Evolutionary conservation across 2,888 invertebrate genomes (phyloP).

Genomic region (Cephus nigrinus): DNA sequence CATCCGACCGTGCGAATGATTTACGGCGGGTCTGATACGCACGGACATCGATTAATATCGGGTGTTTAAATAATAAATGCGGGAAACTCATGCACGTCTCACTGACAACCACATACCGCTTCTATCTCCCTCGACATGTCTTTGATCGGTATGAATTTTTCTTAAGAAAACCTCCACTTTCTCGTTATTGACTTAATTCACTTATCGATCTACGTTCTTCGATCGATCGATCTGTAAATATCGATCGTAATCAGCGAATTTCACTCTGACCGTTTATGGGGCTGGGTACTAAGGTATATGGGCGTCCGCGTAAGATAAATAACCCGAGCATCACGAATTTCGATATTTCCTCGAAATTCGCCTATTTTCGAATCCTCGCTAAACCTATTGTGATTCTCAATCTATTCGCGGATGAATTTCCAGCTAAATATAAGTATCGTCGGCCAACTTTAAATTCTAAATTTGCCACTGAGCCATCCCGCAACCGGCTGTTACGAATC

Average conservation of each 20-base stretch:
- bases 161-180: neutral
- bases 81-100: neutral
- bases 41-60: conserved; percentile 33
- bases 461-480: neutral
- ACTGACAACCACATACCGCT: neutral
- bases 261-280: neutral
- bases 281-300: neutral
- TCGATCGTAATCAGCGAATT: neutral
- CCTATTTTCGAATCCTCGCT: neutral
- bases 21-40: conserved; percentile 27
- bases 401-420: neutral
- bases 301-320: neutral
- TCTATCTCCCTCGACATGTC: neutral
- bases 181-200: neutral
- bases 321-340: neutral
- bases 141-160: neutral
- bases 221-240: neutral
- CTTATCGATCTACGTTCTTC: neutral
- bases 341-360: neutral
- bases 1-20: conserved; percentile 26
- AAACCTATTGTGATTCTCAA: neutral
- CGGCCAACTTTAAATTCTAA: conserved; percentile 3
- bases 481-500: neutral
- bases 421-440: neutral
- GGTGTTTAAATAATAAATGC: conserved; percentile 19